A percentile compares a stretch with the other conserved stretches of the same genome.
phyloP scores from a whole-genome alignment of 2,888 invertebrate species.

The Priocnemis perturbator region DNA sequence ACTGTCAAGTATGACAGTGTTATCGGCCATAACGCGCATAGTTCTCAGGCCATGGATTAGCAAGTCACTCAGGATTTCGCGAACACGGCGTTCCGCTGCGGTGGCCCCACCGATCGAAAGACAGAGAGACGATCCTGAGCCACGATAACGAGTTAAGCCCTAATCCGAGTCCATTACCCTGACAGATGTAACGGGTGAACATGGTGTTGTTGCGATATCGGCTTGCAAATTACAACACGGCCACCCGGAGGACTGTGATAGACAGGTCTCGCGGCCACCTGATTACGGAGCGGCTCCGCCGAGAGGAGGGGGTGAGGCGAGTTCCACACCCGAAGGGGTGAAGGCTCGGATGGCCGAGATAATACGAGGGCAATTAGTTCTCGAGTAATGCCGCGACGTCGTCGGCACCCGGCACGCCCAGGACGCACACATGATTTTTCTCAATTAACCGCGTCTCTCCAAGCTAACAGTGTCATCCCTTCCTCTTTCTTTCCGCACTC shows the following conservation, averaged over 20 bases:
- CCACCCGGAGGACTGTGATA: slow-evolving; percentile 65
- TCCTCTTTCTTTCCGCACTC: background rate
- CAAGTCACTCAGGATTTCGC: slow-evolving; percentile 48
- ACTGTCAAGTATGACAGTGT: slow-evolving; percentile 30
- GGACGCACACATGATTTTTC: slow-evolving; percentile 45
- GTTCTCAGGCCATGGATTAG: slow-evolving; percentile 42
- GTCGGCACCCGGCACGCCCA: slow-evolving; percentile 44
- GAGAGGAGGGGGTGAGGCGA: slow-evolving; percentile 14
- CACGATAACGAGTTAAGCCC: slow-evolving; percentile 61
- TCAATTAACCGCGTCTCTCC: slow-evolving; percentile 27
- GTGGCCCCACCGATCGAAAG: slow-evolving; percentile 40
- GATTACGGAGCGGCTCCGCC: slow-evolving; percentile 48
- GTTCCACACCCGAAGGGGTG: background rate
- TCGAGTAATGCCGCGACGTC: slow-evolving; percentile 59
- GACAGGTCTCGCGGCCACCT: slow-evolving; percentile 60
- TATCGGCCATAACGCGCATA: slow-evolving; percentile 39
- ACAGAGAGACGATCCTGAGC: slow-evolving; percentile 47
- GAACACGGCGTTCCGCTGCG: slow-evolving; percentile 21
- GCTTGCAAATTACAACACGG: slow-evolving; percentile 69
- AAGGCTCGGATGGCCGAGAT: slow-evolving; percentile 32
- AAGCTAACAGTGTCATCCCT: background rate
- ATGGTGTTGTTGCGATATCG: slow-evolving; percentile 61
- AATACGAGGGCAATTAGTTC: slow-evolving; percentile 61
- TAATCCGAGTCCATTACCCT: slow-evolving; percentile 68
- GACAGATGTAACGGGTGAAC: slow-evolving; percentile 68